phyloP scores from a whole-genome alignment of 2,113 vertebrate genomes.

The Calyptommatus sinebrachiatus region DNA sequence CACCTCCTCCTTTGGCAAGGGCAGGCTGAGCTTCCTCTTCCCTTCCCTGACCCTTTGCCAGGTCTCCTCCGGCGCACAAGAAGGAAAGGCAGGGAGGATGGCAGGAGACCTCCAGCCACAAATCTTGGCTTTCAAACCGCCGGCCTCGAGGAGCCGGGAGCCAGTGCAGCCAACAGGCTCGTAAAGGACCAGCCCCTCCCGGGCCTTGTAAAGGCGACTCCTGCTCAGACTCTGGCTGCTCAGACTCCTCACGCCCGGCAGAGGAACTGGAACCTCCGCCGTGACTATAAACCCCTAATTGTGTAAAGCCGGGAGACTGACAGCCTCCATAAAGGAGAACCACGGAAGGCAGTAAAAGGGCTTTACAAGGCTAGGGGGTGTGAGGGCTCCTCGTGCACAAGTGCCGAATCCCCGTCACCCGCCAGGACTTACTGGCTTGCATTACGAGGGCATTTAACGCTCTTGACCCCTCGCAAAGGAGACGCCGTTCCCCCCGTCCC shows the following conservation, averaged over 20 bases:
- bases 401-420: background rate
- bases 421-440: background rate
- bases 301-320: slow-evolving; percentile 59
- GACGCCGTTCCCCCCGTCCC: background rate
- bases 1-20: too few species aligned
- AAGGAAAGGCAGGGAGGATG: too few species aligned
- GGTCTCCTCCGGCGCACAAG: background rate
- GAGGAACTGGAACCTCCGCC: background rate
- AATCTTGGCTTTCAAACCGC: background rate
- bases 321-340: slow-evolving; percentile 52
- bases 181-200: background rate
- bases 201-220: slow-evolving; percentile 15
- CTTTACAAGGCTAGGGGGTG: slow-evolving; percentile 62
- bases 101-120: background rate
- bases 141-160: background rate
- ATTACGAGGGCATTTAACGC: background rate
- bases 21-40: too few species aligned
- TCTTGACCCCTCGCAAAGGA: background rate
- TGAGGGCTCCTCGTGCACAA: background rate
- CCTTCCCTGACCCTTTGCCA: too few species aligned
- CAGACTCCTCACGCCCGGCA: background rate
- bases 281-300: slow-evolving; percentile 57
- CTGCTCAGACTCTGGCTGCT: too few species aligned
- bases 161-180: background rate
- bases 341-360: slow-evolving; percentile 60